Conservation (phyloP, 1,140 invertebrate species). For the Solenopsis fugax region DNA sequence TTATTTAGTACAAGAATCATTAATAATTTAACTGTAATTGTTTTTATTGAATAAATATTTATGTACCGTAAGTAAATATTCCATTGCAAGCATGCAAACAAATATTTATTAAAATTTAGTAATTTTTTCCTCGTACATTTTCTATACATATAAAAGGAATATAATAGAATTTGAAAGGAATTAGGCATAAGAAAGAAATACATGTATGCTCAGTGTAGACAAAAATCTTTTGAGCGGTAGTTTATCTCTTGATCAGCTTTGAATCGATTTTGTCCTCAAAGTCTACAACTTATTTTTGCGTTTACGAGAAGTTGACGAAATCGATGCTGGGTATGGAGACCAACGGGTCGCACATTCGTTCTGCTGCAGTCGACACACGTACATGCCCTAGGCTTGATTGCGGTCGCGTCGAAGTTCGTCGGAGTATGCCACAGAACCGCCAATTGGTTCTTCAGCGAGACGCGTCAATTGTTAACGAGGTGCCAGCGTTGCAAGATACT, state of each 20-base stretch:
- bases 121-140: too few relatives aligned
- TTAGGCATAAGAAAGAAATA: too few relatives aligned
- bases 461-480: constrained; percentile 62
- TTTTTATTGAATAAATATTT: too few relatives aligned
- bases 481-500: constrained; percentile 43
- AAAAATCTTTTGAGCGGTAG: too few relatives aligned
- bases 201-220: too few relatives aligned
- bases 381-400: constrained; percentile 63
- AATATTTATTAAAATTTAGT: too few relatives aligned
- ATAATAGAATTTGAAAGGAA: too few relatives aligned
- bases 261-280: not conserved
- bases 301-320: not conserved
- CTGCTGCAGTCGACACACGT: constrained; percentile 56
- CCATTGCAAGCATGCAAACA: too few relatives aligned
- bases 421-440: constrained; percentile 55
- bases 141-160: too few relatives aligned
- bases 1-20: too few relatives aligned
- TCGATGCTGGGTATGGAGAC: constrained; percentile 12
- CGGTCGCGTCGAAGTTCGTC: constrained; percentile 61
- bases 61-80: too few relatives aligned
- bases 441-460: constrained; percentile 63
- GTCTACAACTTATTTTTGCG: not conserved
- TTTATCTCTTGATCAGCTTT: not conserved
- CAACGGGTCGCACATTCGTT: constrained; percentile 20
- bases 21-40: too few relatives aligned